These are phyloP conservation scores for Morpho deidamia DNA, from an alignment of 2,888 invertebrate species.

Conservation along the genomic window DNA sequence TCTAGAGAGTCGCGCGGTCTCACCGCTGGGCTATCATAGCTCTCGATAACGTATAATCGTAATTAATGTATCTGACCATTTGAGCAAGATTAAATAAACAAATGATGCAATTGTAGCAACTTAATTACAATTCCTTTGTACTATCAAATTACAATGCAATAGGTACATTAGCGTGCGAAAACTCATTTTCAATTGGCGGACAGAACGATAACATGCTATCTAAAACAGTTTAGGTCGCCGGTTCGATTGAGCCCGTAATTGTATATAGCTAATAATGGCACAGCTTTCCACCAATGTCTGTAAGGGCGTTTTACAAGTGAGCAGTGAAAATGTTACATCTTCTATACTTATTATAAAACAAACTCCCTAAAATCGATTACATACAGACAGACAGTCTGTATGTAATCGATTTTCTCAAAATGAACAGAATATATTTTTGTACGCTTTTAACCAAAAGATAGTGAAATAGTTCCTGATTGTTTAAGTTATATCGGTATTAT, in stretches of 20 bases:
- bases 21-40: no score
- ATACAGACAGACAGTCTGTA: no score
- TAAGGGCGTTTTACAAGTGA: conserved; percentile 3
- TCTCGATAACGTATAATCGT: no score
- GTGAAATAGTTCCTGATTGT: no score
- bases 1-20: no score
- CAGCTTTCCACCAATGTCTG: background rate
- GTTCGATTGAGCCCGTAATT: conserved; percentile 7
- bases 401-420: no score
- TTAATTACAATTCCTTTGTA: conserved; percentile 10
- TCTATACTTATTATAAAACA: no score
- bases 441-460: no score
- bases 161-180: conserved; percentile 3
- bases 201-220: conserved; percentile 14
- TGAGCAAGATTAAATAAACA: background rate
- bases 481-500: no score
- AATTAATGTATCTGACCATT: no score
- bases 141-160: background rate
- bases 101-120: background rate
- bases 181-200: conserved; percentile 12
- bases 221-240: conserved; percentile 17
- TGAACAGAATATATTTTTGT: no score
- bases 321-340: background rate
- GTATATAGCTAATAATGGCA: conserved; percentile 8
- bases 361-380: no score